phyloP scores from a whole-genome alignment of 2,888 invertebrate genomes.

The Synergus umbraculus region DNA sequence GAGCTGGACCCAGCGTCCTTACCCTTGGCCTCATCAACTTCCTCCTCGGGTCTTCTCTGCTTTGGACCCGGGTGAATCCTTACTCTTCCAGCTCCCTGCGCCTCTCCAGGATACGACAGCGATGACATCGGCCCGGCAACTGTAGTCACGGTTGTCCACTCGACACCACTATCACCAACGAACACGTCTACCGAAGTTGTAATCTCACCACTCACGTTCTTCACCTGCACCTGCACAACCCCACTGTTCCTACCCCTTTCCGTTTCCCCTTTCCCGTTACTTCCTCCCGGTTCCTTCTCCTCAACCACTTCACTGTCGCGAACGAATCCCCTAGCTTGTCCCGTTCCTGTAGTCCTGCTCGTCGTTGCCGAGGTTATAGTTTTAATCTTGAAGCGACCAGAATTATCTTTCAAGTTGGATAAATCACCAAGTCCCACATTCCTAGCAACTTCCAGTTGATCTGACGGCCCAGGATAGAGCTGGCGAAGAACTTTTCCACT shows the following conservation, averaged over 20 bases:
- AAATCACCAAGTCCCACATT: conserved; percentile 23
- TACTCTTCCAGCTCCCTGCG: conserved; percentile 69
- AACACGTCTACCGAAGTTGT: conserved; percentile 50
- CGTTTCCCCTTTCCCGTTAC: conserved; percentile 44
- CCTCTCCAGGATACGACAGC: conserved; percentile 69
- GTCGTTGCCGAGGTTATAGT: conserved; percentile 41
- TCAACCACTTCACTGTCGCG: conserved; percentile 49
- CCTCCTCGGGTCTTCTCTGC: conserved; percentile 55
- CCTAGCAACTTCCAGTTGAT: background rate
- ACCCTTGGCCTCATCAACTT: conserved; percentile 58
- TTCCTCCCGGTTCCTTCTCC: conserved; percentile 51
- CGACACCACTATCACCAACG: conserved; percentile 60
- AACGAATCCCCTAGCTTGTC: conserved; percentile 44
- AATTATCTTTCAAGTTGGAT: conserved; percentile 1
- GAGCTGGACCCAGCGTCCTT: conserved; percentile 48
- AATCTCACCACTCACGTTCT: conserved; percentile 50
- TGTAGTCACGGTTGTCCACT: conserved; percentile 65
- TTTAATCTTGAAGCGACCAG: background rate
- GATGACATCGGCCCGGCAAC: conserved; percentile 74
- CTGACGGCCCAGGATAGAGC: background rate
- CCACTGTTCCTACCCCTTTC: conserved; percentile 48
- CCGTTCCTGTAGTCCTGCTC: conserved; percentile 45
- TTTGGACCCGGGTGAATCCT: conserved; percentile 66
- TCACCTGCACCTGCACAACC: conserved; percentile 51
- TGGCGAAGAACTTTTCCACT: background rate